Evolutionary conservation across 2,797 vertebrate genomes (phyloP), one percentile per base, ranked within the genome.

Genomic region (Bradypus variegatus): DNA sequence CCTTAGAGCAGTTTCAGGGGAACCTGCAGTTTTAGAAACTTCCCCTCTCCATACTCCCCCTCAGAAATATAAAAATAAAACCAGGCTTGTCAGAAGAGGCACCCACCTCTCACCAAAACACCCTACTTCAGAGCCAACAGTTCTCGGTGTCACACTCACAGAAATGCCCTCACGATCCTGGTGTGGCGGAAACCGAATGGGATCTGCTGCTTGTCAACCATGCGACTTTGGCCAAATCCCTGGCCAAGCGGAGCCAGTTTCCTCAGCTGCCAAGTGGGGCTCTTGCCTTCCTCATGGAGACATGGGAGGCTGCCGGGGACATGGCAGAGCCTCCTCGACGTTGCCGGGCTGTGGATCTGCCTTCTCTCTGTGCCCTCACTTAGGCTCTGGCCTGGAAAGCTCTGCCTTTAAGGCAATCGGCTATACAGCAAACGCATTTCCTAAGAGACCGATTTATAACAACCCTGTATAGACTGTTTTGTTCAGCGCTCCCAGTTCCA

Each of bases 31-130:
- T 75, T 78, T 84, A 79, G 67, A 95, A 92, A 81, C 23, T 14
- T 90, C 55, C 50, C 73, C 23, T 84, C 45, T 85, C 48, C 41
- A 38, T 6, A 69, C 64, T 77, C 50, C 87, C 72, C 81, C 80
- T 93, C 88, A 92, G 73, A 92, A 91, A 65, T 50, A 87, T 27
- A 94, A 87, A 94, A 94, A 83, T 86, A 89, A 86, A 89, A n/a
- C 41, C 21, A 53, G 55, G 62, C 62, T 87, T 79, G 70, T 80
- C 89, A 93, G 58, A 90, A 91, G 60, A 89, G 70, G 82, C 38
- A 65, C n/a, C 50, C 41, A 50, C 64, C 69, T 88, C 75, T 93
- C 78, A 53, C 75, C 41, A 55, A 45, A 70, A 80, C 41, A 90
- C n/a, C 48, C 55, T 58, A 60, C 48, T 60, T 86, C 27, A 60